Percentiles rank a stretch among this genome's conserved stretches.
phyloP scores from a whole-genome alignment of 2,888 invertebrate species.

The Apotomis turbidana region DNA sequence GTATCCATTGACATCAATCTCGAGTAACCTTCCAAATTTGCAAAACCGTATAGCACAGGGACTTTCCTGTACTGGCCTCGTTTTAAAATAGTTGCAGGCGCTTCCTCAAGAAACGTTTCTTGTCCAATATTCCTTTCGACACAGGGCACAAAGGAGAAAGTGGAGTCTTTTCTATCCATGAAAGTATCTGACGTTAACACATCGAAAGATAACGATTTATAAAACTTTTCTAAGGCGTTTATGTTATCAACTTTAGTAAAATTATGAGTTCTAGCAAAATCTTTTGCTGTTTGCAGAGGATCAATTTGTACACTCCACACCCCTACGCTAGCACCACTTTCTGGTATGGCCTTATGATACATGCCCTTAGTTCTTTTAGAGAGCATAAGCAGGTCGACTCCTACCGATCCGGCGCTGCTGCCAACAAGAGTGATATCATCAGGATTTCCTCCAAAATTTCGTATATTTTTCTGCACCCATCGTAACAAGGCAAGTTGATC shows the following conservation, averaged over 20 bases:
- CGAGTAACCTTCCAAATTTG: slow-evolving; percentile 56
- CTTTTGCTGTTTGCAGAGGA: slow-evolving; percentile 59
- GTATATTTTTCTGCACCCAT: slow-evolving; percentile 65
- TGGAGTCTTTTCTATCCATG: slow-evolving; percentile 19
- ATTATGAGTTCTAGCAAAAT: slow-evolving; percentile 53
- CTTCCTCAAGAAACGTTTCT: slow-evolving; percentile 54
- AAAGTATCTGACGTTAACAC: slow-evolving; percentile 45
- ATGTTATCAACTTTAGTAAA: slow-evolving; percentile 54
- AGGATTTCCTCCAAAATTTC: slow-evolving; percentile 64
- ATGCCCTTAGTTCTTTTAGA: slow-evolving; percentile 59
- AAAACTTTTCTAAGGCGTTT: slow-evolving; percentile 58
- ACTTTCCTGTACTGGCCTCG: slow-evolving; percentile 49
- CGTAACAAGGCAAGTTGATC: slow-evolving; percentile 64
- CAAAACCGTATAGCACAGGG: slow-evolving; percentile 58
- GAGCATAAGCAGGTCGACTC: slow-evolving; percentile 61
- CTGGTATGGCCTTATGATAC: slow-evolving; percentile 62
- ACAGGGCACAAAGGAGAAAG: slow-evolving; percentile 49
- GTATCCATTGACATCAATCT: slow-evolving; percentile 49
- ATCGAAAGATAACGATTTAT: slow-evolving; percentile 52
- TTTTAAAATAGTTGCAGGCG: slow-evolving; percentile 56
- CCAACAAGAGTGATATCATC: slow-evolving; percentile 64
- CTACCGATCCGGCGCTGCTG: slow-evolving; percentile 62
- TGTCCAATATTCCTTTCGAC: slow-evolving; percentile 49
- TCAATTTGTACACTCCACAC: slow-evolving; percentile 56
- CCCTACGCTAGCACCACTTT: slow-evolving; percentile 57